Percentiles rank a stretch among this genome's conserved stretches.
Conservation (phyloP, 2,113 vertebrate species). For the Petrocephalus zakoni region DNA sequence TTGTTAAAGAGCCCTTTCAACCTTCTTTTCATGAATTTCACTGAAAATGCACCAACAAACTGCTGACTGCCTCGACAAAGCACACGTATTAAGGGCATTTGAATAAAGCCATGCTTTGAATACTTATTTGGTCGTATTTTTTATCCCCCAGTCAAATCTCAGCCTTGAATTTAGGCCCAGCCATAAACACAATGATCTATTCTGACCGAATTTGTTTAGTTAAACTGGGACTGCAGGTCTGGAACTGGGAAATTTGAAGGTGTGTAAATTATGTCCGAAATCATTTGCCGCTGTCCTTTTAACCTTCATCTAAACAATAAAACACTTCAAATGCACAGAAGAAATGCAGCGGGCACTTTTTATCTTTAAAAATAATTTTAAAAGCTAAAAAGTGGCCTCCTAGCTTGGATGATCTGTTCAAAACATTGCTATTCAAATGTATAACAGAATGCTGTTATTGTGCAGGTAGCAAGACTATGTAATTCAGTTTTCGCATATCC, state of each 20-base stretch:
- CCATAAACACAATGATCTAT: neutral
- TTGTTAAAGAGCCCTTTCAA: neutral
- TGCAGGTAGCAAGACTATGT: neutral
- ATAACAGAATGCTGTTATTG: neutral
- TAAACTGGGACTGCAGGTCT: neutral
- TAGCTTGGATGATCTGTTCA: neutral
- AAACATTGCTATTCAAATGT: neutral
- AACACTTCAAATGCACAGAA: neutral
- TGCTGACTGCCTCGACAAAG: neutral
- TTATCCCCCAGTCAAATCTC: neutral
- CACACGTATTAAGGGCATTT: neutral
- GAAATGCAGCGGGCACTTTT: neutral
- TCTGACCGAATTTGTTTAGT: neutral
- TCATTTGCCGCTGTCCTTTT: neutral
- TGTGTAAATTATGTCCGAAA: neutral
- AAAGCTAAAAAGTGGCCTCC: neutral
- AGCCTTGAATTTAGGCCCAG: neutral
- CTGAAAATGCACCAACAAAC: neutral
- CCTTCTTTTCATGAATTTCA: neutral
- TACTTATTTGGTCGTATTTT: slow-evolving; percentile 18
- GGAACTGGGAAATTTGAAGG: neutral
- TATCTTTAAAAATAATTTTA: neutral
- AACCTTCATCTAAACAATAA: neutral
- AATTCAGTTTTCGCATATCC: neutral
- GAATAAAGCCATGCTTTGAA: slow-evolving; percentile 20